Percentiles rank a stretch among this genome's conserved stretches.
These are phyloP conservation scores for Oligia latruncula DNA, from an alignment of 2,888 invertebrate species.

Conservation along the genomic window DNA sequence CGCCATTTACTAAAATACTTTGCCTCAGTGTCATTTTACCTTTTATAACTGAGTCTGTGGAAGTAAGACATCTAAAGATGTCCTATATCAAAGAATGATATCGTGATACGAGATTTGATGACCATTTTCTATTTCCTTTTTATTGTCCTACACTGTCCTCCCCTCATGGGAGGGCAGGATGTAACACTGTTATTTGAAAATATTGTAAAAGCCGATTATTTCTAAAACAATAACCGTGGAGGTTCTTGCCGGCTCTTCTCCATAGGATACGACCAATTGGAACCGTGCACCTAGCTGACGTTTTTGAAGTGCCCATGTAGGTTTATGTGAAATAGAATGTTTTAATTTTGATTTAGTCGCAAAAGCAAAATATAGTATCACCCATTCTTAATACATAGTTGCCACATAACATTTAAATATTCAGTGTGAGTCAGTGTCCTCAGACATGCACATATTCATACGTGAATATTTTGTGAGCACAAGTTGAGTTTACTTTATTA, in stretches of 20 bases:
- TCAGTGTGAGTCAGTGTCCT: slow-evolving; percentile 40
- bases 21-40: neutral
- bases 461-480: slow-evolving; percentile 42
- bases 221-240: neutral
- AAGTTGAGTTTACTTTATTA: slow-evolving; percentile 23
- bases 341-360: neutral
- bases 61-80: neutral
- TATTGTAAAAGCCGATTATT: neutral
- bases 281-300: neutral
- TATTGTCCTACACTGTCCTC: neutral
- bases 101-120: neutral
- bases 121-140: neutral
- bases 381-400: neutral
- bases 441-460: slow-evolving; percentile 44
- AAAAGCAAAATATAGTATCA: neutral
- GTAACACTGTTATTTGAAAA: neutral
- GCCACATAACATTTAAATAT: slow-evolving; percentile 36
- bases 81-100: too few species aligned
- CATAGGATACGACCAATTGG: neutral
- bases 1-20: neutral
- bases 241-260: neutral
- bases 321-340: neutral
- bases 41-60: neutral
- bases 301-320: neutral
- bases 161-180: too few species aligned